These are phyloP conservation scores for Apis laboriosa DNA, from an alignment of 1,140 invertebrate genomes.

Conservation along the genomic window DNA sequence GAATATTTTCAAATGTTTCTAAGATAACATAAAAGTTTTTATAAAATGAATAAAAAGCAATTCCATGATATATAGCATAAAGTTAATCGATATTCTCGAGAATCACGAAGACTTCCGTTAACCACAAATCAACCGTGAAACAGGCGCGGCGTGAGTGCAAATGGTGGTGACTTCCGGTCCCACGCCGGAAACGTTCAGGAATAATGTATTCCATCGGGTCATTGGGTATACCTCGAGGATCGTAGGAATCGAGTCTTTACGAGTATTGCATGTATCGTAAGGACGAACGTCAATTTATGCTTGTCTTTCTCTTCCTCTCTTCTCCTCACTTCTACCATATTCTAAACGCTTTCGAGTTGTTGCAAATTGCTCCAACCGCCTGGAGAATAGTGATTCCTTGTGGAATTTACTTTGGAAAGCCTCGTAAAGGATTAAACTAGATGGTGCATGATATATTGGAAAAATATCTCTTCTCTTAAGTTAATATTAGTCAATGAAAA, in stretches of 20 bases:
- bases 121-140: not conserved
- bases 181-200: not conserved
- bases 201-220: not conserved
- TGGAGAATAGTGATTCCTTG: not conserved
- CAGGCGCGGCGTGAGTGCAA: not conserved
- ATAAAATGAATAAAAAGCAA: not conserved
- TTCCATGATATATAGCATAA: too few relatives aligned
- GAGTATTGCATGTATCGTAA: not conserved
- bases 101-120: not conserved
- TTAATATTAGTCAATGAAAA: too few relatives aligned
- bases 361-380: not conserved
- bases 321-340: not conserved
- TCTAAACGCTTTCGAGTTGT: conserved; percentile 2
- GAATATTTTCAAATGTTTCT: not conserved
- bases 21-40: too few relatives aligned
- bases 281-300: not conserved
- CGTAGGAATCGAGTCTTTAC: not conserved
- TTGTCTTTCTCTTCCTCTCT: not conserved
- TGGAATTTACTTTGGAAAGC: not conserved
- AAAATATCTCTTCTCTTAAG: not conserved
- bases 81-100: not conserved
- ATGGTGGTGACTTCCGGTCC: not conserved
- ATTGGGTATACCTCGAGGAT: not conserved
- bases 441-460: not conserved
- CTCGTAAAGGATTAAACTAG: not conserved